Conservation (phyloP, 2,113 vertebrate genomes). For the Anhinga anhinga region DNA sequence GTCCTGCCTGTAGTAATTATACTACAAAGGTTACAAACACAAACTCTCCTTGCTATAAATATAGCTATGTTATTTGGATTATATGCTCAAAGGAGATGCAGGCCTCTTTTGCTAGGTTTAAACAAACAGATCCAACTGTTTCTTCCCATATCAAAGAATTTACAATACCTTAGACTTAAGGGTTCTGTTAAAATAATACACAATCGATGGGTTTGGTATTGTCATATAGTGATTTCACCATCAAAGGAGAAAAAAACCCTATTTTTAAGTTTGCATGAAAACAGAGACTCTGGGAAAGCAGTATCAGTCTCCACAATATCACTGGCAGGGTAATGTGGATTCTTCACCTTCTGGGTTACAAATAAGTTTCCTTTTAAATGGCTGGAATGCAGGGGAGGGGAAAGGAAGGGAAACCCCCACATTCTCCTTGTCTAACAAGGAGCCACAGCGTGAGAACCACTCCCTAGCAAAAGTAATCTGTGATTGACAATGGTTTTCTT, state of each 20-base stretch:
- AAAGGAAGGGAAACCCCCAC: slow-evolving; percentile 10
- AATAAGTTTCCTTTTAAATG: slow-evolving; percentile 12
- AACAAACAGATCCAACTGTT: neutral
- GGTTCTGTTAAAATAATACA: slow-evolving; percentile 1
- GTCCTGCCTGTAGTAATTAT: slow-evolving; percentile 29
- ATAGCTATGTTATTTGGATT: neutral
- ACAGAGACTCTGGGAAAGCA: neutral
- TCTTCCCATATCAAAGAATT: neutral
- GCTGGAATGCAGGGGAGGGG: slow-evolving; percentile 28
- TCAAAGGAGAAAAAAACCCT: neutral
- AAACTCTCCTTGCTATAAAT: neutral
- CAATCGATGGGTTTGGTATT: neutral
- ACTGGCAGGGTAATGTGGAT: neutral
- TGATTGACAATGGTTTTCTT: slow-evolving; percentile 35
- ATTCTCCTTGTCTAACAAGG: slow-evolving; percentile 23
- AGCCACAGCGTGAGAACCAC: slow-evolving; percentile 30
- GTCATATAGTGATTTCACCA: neutral
- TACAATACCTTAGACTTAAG: neutral
- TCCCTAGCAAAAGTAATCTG: slow-evolving; percentile 2
- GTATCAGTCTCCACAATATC: neutral
- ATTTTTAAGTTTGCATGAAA: neutral
- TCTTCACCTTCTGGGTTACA: slow-evolving; percentile 10
- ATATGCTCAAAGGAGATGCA: neutral
- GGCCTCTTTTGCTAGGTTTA: neutral
- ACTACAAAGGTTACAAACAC: neutral